Conservation (phyloP, 2,797 vertebrate genomes). For the Poeciliopsis paucimaculata region DNA sequence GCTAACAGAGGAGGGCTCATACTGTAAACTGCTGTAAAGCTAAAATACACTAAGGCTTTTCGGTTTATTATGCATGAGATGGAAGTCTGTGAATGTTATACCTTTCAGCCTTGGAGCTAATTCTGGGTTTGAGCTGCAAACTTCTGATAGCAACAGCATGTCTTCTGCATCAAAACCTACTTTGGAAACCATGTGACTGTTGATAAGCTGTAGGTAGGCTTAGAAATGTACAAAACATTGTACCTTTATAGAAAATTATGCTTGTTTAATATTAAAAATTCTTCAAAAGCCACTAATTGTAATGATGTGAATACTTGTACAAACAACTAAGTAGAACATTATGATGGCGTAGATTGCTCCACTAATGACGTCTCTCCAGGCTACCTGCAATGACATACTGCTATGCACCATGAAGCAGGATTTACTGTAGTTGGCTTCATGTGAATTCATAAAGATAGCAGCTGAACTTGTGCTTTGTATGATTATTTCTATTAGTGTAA, state of each 20-base stretch:
- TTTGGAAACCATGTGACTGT: slow-evolving; percentile 3
- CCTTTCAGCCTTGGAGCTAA: slow-evolving; percentile 15
- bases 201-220: background rate
- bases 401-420: slow-evolving; percentile 35
- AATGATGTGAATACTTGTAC: slow-evolving; percentile 14
- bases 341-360: slow-evolving; percentile 10
- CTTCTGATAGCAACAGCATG: background rate
- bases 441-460: slow-evolving; percentile 55
- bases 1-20: background rate
- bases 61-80: slow-evolving; percentile 13
- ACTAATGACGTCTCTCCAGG: slow-evolving; percentile 43
- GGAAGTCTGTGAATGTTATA: background rate
- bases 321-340: background rate
- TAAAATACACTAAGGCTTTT: slow-evolving; percentile 25
- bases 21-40: slow-evolving; percentile 13
- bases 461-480: slow-evolving; percentile 41
- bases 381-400: slow-evolving; percentile 20
- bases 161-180: slow-evolving; percentile 11
- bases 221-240: background rate
- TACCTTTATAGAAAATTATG: slow-evolving; percentile 4
- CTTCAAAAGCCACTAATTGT: background rate
- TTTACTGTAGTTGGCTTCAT: slow-evolving; percentile 65
- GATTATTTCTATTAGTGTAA: slow-evolving; percentile 47
- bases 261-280: slow-evolving; percentile 10
- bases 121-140: slow-evolving; percentile 13